Conservation (phyloP, 2,113 vertebrate genomes). For the Hippocampus comes region DNA sequence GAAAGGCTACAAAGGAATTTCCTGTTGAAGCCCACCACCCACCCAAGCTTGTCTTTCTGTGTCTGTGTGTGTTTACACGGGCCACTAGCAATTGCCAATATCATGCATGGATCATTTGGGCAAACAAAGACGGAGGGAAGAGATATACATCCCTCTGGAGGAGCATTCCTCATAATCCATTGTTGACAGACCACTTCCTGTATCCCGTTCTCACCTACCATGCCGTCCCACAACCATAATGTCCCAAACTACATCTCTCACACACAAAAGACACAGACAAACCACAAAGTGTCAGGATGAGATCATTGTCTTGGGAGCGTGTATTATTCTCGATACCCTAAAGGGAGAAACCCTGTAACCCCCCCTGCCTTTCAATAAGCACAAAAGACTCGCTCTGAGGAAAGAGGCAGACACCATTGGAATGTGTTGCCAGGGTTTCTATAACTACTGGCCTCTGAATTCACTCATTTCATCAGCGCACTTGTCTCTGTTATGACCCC, state of each 20-base stretch:
- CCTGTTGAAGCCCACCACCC: slow-evolving; percentile 64
- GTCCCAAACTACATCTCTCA: slow-evolving; percentile 2
- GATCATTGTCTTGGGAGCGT: slow-evolving; percentile 61
- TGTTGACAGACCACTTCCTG: slow-evolving; percentile 39
- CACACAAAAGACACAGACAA: background rate
- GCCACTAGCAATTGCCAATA: slow-evolving; percentile 30
- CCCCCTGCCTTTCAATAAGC: slow-evolving; percentile 52
- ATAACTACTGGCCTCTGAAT: slow-evolving; percentile 36
- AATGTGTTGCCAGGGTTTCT: slow-evolving; percentile 67
- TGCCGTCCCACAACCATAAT: background rate
- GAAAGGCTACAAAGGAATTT: slow-evolving; percentile 71
- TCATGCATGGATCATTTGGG: slow-evolving; percentile 47
- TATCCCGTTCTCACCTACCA: background rate
- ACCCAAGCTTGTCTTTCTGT: slow-evolving; percentile 26
- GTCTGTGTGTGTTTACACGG: slow-evolving; percentile 30
- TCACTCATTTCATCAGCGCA: slow-evolving; percentile 24
- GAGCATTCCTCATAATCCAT: slow-evolving; percentile 27
- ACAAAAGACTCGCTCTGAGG: slow-evolving; percentile 65
- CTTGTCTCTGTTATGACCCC: background rate
- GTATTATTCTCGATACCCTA: slow-evolving; percentile 65
- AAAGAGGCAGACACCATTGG: slow-evolving; percentile 52
- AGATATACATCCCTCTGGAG: slow-evolving; percentile 43
- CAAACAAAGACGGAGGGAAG: slow-evolving; percentile 23
- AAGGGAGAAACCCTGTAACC: slow-evolving; percentile 72
- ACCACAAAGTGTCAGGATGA: slow-evolving; percentile 46